phyloP scores from a whole-genome alignment of 2,888 invertebrate genomes.

The Gryllus longicercus region DNA sequence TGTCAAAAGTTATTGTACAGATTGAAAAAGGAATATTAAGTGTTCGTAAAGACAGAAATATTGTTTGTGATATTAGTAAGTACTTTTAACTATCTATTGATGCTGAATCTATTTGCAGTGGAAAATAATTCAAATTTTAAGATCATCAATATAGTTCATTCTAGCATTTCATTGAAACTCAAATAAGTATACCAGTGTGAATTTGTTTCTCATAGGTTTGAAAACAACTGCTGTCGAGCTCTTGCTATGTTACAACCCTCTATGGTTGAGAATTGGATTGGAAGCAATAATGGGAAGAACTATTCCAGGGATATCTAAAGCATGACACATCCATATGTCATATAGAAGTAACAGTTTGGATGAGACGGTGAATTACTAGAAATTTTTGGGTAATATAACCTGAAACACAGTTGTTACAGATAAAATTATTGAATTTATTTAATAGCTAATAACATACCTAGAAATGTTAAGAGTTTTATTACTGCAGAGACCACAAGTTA shows the following conservation, averaged over 20 bases:
- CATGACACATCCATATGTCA: no score
- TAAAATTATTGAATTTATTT: no score
- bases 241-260: slow-evolving; percentile 79
- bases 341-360: no score
- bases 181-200: neutral
- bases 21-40: slow-evolving; percentile 71
- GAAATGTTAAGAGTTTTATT: no score
- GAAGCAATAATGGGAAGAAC: slow-evolving; percentile 78
- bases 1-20: slow-evolving; percentile 64
- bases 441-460: no score
- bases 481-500: no score
- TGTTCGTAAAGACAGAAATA: slow-evolving; percentile 72
- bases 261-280: slow-evolving; percentile 84
- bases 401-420: no score
- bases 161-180: neutral
- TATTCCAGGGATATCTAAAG: slow-evolving; percentile 50
- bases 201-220: slow-evolving; percentile 49
- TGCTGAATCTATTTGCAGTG: neutral
- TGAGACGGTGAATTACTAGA: no score
- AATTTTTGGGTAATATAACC: no score
- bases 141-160: neutral
- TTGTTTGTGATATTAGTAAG: slow-evolving; percentile 74
- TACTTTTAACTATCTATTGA: slow-evolving; percentile 6
- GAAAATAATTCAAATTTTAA: neutral
- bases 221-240: slow-evolving; percentile 74